Conservation (phyloP, 1,140 invertebrate species). For the Choristoneura fumiferana region DNA sequence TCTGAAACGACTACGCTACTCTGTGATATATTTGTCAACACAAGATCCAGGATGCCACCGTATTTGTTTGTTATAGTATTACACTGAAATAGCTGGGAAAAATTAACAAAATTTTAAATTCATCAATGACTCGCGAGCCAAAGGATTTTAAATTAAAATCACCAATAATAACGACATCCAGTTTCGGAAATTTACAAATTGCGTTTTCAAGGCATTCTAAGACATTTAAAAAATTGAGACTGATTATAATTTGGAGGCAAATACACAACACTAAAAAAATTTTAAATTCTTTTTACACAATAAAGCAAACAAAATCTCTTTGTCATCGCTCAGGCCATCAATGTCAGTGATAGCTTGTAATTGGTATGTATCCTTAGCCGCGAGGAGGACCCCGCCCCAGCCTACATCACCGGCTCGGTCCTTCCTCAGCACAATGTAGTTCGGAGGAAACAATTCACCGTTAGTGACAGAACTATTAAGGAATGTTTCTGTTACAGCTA, state of each 20-base stretch:
- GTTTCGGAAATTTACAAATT: conserved; percentile 25
- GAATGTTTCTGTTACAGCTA: conserved; percentile 13
- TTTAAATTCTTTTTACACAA: not conserved
- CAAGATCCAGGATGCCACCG: not conserved
- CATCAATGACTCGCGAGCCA: not conserved
- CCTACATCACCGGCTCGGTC: conserved; percentile 3
- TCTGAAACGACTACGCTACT: not conserved
- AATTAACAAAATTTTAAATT: not conserved
- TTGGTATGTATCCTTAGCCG: not conserved
- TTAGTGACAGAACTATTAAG: not conserved
- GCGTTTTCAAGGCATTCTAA: conserved; percentile 49
- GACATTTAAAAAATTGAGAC: conserved; percentile 25
- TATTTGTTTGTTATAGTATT: not conserved
- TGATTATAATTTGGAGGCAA: not conserved
- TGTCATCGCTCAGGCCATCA: not conserved
- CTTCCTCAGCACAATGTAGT: conserved; percentile 4
- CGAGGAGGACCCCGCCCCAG: conserved; percentile 3
- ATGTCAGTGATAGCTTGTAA: not conserved
- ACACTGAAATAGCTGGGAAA: not conserved
- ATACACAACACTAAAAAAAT: not conserved
- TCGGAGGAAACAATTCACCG: conserved; percentile 12
- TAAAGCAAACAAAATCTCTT: not conserved
- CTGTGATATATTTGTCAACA: not conserved
- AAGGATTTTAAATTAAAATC: not conserved
- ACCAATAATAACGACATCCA: not conserved